These are phyloP conservation scores for Prorops nasuta DNA, from an alignment of 1,140 invertebrate species.

Conservation along the genomic window DNA sequence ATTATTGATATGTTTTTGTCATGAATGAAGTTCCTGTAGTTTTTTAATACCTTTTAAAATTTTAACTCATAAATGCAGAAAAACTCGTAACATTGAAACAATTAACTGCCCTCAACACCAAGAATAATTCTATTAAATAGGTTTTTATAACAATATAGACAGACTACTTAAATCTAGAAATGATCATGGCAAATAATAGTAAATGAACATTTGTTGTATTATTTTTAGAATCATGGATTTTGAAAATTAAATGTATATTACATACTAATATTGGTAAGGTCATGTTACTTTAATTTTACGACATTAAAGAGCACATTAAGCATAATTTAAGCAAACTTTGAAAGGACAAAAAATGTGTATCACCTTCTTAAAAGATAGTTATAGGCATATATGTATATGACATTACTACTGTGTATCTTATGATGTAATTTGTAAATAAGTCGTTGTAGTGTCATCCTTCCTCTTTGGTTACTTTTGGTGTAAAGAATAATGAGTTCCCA, in stretches of 20 bases:
- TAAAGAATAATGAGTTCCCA: conserved; percentile 28
- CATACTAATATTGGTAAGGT: conserved; percentile 26
- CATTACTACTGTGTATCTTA: conserved; percentile 41
- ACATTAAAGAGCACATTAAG: conserved; percentile 22
- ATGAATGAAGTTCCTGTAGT: conserved; percentile 22
- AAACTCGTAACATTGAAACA: conserved; percentile 45
- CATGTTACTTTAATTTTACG: conserved; percentile 25
- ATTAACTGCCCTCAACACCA: conserved; percentile 29
- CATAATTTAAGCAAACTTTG: conserved; percentile 32
- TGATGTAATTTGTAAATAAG: conserved; percentile 52
- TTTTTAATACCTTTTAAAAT: neutral
- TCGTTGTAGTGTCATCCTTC: conserved; percentile 43
- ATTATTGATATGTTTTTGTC: conserved; percentile 8
- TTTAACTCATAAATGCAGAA: conserved; percentile 6
- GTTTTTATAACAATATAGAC: conserved; percentile 37
- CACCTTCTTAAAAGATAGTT: too few relatives aligned
- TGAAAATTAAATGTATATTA: conserved; percentile 29
- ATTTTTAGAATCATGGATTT: conserved; percentile 25
- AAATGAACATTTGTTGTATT: conserved; percentile 29
- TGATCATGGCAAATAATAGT: conserved; percentile 20
- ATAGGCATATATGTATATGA: conserved; percentile 41
- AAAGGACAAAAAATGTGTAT: conserved; percentile 25
- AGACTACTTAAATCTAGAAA: conserved; percentile 24
- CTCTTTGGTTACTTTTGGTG: conserved; percentile 51
- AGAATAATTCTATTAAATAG: conserved; percentile 28